Percentiles rank a stretch among this genome's conserved stretches.
Conservation (phyloP, 1,140 invertebrate genomes). For the Cydia fagiglandana region DNA sequence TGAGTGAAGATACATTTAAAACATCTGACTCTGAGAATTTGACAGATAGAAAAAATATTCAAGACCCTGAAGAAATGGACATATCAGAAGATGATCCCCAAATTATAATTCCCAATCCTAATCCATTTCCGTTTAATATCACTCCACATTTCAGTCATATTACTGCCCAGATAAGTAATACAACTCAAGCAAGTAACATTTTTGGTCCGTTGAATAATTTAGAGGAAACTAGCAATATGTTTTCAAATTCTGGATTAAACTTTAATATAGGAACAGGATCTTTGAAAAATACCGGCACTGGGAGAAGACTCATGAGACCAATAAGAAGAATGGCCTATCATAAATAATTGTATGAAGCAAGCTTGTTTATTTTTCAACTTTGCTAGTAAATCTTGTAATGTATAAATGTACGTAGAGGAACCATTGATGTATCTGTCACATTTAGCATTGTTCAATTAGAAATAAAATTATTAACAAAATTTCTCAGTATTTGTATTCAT, state of each 20-base stretch:
- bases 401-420: neutral
- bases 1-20: neutral
- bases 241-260: slow-evolving; percentile 27
- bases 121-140: neutral
- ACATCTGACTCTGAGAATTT: neutral
- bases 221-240: neutral
- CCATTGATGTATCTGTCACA: no score
- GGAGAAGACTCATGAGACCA: slow-evolving; percentile 32
- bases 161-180: neutral
- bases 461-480: no score
- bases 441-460: no score
- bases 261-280: slow-evolving; percentile 38
- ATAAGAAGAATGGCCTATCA: slow-evolving; percentile 35
- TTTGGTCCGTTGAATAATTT: neutral
- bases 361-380: neutral
- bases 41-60: neutral
- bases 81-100: slow-evolving; percentile 32
- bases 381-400: neutral
- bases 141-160: neutral
- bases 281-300: neutral
- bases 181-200: neutral
- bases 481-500: no score
- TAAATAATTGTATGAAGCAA: slow-evolving; percentile 36
- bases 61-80: slow-evolving; percentile 38
- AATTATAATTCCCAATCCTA: neutral